Evolutionary conservation across 2,888 invertebrate species (phyloP).

Genomic region (Drosophila paranaensis): DNA sequence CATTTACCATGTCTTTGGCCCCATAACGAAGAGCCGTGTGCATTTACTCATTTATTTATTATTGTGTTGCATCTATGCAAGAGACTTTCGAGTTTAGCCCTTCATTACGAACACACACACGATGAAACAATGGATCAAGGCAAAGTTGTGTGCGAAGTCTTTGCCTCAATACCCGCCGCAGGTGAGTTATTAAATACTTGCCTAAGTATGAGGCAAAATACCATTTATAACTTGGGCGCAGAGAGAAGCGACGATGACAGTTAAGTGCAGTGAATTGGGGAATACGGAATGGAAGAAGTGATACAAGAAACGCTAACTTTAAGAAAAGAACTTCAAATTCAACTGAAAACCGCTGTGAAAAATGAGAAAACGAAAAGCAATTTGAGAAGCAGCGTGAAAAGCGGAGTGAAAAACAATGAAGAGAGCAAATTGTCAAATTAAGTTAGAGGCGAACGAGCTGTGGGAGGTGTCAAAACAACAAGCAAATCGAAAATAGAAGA

Average conservation of each 20-base stretch:
- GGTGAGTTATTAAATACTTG: conserved; percentile 1
- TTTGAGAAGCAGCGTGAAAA: neutral
- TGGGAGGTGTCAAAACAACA: neutral
- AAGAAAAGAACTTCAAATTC: neutral
- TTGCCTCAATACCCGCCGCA: neutral
- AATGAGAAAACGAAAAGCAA: neutral
- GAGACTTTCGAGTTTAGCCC: conserved; percentile 8
- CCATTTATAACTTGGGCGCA: neutral
- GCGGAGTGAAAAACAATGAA: neutral
- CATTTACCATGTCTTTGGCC: conserved; percentile 42
- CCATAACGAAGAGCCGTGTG: conserved; percentile 31
- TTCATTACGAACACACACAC: conserved; percentile 1
- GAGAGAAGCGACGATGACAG: neutral
- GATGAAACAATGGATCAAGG: conserved; percentile 1
- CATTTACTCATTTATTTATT: conserved; percentile 45
- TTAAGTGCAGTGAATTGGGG: neutral
- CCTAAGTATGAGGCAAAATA: neutral
- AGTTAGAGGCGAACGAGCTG: conserved; percentile 1
- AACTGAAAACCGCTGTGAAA: neutral
- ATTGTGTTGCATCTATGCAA: conserved; percentile 15
- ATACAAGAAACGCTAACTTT: neutral
- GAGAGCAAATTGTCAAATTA: conserved; percentile 8
- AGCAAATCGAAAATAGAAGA: neutral
- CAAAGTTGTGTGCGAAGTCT: conserved; percentile 12
- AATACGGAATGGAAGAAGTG: neutral